phyloP scores from a whole-genome alignment of 2,888 invertebrate species.

The Metopia argyrocephala region DNA sequence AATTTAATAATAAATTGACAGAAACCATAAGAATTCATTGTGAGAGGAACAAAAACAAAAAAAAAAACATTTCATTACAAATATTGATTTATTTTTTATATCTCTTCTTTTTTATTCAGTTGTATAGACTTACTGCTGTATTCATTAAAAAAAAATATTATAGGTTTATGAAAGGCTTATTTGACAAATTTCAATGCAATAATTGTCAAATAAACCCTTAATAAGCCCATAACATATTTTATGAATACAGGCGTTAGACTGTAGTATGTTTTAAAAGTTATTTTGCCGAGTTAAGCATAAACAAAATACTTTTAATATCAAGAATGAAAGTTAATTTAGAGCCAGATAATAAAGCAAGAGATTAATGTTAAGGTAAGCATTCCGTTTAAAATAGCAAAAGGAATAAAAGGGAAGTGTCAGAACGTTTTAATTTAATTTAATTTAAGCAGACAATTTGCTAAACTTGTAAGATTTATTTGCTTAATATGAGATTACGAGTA shows the following conservation, averaged over 20 bases:
- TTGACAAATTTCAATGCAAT: too few species aligned
- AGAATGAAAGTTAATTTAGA: not conserved
- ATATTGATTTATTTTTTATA: not conserved
- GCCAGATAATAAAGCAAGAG: not conserved
- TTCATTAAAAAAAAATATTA: too few species aligned
- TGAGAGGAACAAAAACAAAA: not conserved
- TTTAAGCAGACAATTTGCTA: not conserved
- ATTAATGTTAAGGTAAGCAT: not conserved
- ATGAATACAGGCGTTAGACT: too few species aligned
- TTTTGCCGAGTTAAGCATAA: not conserved
- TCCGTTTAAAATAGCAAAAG: not conserved
- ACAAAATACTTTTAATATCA: not conserved
- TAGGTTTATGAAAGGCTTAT: too few species aligned
- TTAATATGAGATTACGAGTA: not conserved
- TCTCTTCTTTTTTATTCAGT: not conserved
- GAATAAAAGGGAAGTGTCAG: not conserved
- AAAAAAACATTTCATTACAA: not conserved
- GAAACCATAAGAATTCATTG: not conserved
- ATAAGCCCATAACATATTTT: too few species aligned
- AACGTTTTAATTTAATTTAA: not conserved
- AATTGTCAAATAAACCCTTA: too few species aligned
- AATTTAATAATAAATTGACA: slow-evolving; percentile 21
- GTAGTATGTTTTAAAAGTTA: not conserved
- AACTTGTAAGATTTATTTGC: not conserved
- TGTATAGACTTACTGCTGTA: not conserved